Conservation (phyloP, 2,888 invertebrate species). For the Tiliacea aurago region DNA sequence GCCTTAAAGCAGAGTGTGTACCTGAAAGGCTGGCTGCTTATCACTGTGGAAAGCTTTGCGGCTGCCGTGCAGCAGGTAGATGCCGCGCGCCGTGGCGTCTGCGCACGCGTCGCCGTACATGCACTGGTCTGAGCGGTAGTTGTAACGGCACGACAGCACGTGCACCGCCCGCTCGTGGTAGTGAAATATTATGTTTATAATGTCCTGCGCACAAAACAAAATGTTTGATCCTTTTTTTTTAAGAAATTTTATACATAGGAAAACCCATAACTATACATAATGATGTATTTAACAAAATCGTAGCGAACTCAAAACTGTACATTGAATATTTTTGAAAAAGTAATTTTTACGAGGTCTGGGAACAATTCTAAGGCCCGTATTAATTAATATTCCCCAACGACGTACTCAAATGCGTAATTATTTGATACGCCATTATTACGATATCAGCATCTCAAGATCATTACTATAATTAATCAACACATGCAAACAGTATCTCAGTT, state of each 20-base stretch:
- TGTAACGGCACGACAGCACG: conserved; percentile 96
- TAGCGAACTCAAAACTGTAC: too few species aligned
- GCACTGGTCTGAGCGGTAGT: conserved; percentile 98
- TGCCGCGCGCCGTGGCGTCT: conserved; percentile 93
- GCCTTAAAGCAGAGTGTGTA: conserved; percentile 47
- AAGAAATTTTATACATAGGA: not conserved
- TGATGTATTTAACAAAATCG: too few species aligned
- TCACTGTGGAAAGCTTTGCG: conserved; percentile 96
- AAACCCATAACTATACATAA: too few species aligned
- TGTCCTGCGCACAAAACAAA: conserved; percentile 92
- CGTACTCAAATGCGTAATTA: too few species aligned
- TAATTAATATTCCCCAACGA: too few species aligned
- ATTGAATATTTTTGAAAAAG: too few species aligned
- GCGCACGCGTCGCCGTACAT: conserved; percentile 98
- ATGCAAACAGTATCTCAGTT: too few species aligned
- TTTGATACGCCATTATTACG: too few species aligned
- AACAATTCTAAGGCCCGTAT: too few species aligned
- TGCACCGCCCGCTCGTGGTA: conserved; percentile 94
- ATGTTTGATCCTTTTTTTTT: not conserved
- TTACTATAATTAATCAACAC: too few species aligned
- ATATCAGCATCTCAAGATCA: too few species aligned
- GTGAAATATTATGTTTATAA: conserved; percentile 97
- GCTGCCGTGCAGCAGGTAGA: conserved; percentile 97
- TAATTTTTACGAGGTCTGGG: too few species aligned
- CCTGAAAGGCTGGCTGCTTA: conserved; percentile 96